Evolutionary conservation across 2,888 invertebrate species (phyloP).

Genomic region (Heterodera filipjevi): DNA sequence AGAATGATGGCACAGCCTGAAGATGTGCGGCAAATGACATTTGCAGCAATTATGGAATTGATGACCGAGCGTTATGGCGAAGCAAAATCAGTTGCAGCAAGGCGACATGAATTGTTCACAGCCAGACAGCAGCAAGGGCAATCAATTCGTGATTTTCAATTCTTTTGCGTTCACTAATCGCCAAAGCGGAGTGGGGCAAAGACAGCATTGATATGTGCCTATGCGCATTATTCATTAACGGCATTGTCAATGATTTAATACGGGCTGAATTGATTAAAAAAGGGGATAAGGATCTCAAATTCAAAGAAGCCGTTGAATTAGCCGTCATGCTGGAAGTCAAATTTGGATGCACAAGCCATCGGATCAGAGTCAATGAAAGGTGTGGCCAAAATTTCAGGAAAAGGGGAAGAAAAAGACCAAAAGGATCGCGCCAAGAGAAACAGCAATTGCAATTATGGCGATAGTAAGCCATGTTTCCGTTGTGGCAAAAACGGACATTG

Average conservation of each 20-base stretch:
- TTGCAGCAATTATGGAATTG: background rate
- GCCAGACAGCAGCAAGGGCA: background rate
- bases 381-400: too few species aligned
- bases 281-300: conserved; percentile 2
- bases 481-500: too few species aligned
- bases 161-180: background rate
- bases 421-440: too few species aligned
- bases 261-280: conserved; percentile 4
- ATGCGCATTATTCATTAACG: background rate
- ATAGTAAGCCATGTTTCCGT: too few species aligned
- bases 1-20: conserved; percentile 9
- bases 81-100: background rate
- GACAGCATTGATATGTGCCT: conserved; percentile 1
- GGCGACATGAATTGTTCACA: background rate
- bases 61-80: background rate
- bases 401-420: too few species aligned
- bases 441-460: too few species aligned
- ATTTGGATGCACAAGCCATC: too few species aligned
- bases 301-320: background rate
- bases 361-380: too few species aligned
- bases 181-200: conserved; percentile 3
- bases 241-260: background rate
- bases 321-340: background rate
- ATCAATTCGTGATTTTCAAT: conserved; percentile 2
- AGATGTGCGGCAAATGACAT: background rate